Evolutionary conservation across 2,888 invertebrate genomes (phyloP).

Genomic region (Prenolepis imparis): DNA sequence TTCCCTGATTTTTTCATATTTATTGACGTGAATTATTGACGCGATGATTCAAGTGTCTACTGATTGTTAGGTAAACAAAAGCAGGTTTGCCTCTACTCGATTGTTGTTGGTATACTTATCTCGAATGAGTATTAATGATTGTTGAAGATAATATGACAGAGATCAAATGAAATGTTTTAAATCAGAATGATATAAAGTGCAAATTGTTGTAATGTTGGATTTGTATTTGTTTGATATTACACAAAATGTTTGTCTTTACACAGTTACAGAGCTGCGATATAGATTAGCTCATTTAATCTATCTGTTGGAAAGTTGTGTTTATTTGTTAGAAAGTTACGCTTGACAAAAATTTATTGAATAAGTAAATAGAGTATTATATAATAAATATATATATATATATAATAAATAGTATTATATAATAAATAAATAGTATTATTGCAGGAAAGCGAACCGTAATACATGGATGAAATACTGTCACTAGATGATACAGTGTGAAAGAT

Average conservation of each 20-base stretch:
- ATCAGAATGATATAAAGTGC: not conserved
- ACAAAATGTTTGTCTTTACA: not conserved
- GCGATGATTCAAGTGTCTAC: not conserved
- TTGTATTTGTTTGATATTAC: not conserved
- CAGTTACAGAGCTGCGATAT: not conserved
- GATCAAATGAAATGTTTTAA: not conserved
- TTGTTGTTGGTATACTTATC: not conserved
- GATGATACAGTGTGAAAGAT: conserved; percentile 80
- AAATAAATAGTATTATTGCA: conserved; percentile 44
- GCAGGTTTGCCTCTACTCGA: not conserved
- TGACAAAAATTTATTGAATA: not conserved
- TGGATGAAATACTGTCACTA: conserved; percentile 72
- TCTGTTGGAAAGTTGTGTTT: too few species aligned
- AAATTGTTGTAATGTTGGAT: not conserved
- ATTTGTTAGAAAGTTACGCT: not conserved
- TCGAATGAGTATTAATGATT: not conserved
- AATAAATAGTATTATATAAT: too few species aligned
- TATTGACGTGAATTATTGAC: not conserved
- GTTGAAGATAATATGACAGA: not conserved
- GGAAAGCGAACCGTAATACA: conserved; percentile 57
- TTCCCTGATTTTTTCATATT: not conserved
- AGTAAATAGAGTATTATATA: too few species aligned
- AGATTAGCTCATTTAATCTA: not conserved
- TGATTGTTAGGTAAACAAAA: conserved; percentile 28
- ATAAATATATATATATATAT: too few species aligned